A percentile compares a stretch with the other conserved stretches of the same genome.
These are phyloP conservation scores for Poicephalus gulielmi DNA, from an alignment of 2,113 vertebrate species.

Conservation along the genomic window DNA sequence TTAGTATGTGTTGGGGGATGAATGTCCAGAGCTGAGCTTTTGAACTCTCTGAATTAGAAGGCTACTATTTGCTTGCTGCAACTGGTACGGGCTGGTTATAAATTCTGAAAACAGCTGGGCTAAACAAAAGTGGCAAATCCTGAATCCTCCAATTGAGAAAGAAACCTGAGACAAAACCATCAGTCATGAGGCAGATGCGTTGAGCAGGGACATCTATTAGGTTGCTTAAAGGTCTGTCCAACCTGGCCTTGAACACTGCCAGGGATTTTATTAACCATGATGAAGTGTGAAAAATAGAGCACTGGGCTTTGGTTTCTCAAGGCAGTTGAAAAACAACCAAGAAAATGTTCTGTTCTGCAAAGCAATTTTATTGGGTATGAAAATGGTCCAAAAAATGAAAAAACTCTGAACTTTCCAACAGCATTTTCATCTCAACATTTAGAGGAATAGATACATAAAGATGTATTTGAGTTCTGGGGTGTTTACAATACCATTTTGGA, in stretches of 20 bases:
- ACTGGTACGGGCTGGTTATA: neutral
- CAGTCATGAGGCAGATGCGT: neutral
- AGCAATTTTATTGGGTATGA: neutral
- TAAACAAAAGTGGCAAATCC: neutral
- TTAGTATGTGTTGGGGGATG: too few species aligned
- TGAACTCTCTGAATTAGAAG: neutral
- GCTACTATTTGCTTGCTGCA: neutral
- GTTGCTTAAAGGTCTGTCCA: neutral
- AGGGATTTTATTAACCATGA: neutral
- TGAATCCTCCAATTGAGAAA: neutral
- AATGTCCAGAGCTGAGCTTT: neutral
- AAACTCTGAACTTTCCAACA: neutral
- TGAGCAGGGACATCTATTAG: neutral
- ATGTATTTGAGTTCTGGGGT: neutral
- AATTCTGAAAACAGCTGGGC: neutral
- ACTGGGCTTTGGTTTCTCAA: neutral
- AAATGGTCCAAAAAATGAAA: neutral
- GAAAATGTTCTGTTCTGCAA: neutral
- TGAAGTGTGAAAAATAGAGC: neutral
- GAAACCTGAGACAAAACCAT: neutral
- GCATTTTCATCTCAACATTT: neutral
- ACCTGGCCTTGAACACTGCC: neutral
- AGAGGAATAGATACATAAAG: neutral
- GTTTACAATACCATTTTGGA: neutral
- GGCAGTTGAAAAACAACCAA: neutral